Evolutionary conservation across 2,888 invertebrate species (phyloP), one percentile per base, ranked within the genome.

Genomic region (Drosophila greeni): DNA sequence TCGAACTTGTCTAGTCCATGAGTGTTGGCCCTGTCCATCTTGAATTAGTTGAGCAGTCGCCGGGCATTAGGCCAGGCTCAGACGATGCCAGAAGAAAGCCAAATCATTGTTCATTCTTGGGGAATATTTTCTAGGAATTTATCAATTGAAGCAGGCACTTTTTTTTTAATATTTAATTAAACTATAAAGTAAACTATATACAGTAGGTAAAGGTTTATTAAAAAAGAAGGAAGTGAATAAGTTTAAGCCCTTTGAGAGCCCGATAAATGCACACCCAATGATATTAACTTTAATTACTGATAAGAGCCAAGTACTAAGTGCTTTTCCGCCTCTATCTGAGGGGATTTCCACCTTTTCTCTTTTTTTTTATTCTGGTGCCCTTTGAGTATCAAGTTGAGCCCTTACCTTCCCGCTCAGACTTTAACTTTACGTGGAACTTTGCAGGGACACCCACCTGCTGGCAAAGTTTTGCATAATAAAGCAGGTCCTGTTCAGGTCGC

Each of bases 1-100:
- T 82, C 84, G 80, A 81, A 84, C 82, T 84, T 81, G 84, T 84
- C 83, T 77, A 77, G 70, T 40, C 60, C 56, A 54, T 73, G 76
- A 77, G 77, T 77, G 77, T 76, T 71, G 71, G 78, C 73, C 79
- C 57, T 66, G 81, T 80, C 77, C 80, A 80, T 73, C 81, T 66
- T 61, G 64, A 64, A 64, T 64, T 64, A 64, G 64, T 64, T 64
- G 65, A 49, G 42, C 64, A 64, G 65, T 64, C 64, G 64, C 54
- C 34, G 16, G 64, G 36, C 62, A 62, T 62, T 62, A 62, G 42
- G 29, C 23, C 42, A 23, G 18, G 42, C 34, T 20, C 20, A 52
- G 43, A 34, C 36, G 61, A 18, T 34, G 26, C 33, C 33, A n/a
- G 26, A 60, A n/a, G 26, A 60, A 9, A 59, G 39, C 45, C 33